phyloP scores from a whole-genome alignment of 2,113 vertebrate species.

The Oreochromis tanganicae region DNA sequence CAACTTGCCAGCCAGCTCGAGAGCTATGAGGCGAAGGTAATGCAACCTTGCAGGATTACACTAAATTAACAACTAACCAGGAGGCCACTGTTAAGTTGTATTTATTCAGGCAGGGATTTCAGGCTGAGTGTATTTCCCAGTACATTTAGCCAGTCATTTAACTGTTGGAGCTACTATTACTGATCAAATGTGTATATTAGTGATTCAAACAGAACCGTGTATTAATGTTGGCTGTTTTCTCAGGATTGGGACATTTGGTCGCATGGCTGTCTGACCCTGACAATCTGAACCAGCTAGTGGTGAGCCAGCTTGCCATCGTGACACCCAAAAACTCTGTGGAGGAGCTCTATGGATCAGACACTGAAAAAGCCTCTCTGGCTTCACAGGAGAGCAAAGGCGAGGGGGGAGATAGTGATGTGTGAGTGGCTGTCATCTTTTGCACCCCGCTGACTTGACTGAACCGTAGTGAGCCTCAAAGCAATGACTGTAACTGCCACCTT shows the following conservation, averaged over 20 bases:
- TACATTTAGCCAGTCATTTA: neutral
- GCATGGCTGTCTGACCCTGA: conserved; percentile 72
- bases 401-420: conserved; percentile 37
- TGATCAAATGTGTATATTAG: neutral
- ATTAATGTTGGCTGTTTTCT: neutral
- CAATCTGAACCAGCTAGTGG: conserved; percentile 74
- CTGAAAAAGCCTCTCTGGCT: conserved; percentile 26
- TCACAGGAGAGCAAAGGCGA: conserved; percentile 14
- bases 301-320: conserved; percentile 60
- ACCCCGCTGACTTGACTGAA: neutral
- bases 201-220: neutral
- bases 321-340: conserved; percentile 28
- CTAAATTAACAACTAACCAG: neutral
- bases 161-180: neutral
- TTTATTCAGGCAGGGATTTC: neutral
- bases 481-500: neutral
- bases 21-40: neutral
- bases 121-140: neutral
- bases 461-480: neutral
- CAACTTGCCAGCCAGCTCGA: neutral
- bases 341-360: conserved; percentile 39
- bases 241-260: conserved; percentile 65
- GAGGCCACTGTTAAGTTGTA: neutral
- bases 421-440: conserved; percentile 41
- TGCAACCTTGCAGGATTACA: neutral